Conservation (phyloP, 2,888 invertebrate genomes). For the Meghimatium bilineatum region DNA sequence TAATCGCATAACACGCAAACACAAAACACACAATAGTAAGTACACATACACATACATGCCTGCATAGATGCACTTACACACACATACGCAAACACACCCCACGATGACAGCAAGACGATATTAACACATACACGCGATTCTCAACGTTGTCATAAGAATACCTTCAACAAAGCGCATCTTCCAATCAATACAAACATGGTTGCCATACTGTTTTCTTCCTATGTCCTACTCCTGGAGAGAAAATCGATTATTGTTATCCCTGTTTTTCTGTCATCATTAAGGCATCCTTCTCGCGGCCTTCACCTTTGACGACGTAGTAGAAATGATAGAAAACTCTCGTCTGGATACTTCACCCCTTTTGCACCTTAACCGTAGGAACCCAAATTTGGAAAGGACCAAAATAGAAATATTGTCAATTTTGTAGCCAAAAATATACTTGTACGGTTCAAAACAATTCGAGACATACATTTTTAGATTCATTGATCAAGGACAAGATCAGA, state of each 20-base stretch:
- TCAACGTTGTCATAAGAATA: too few species aligned
- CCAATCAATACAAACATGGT: too few species aligned
- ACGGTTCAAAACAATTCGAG: too few species aligned
- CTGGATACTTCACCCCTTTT: background rate
- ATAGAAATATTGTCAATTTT: constrained; percentile 6
- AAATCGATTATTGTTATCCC: constrained; percentile 1
- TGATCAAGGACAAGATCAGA: too few species aligned
- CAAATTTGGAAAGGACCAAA: constrained; percentile 2
- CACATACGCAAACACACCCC: background rate
- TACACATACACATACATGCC: background rate
- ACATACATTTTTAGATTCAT: too few species aligned
- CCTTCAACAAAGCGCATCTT: too few species aligned
- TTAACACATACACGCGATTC: too few species aligned
- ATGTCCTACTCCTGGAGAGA: background rate
- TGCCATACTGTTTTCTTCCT: background rate
- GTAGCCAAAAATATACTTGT: background rate
- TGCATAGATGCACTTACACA: background rate
- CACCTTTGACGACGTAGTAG: background rate
- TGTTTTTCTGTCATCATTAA: constrained; percentile 1
- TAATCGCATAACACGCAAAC: too few species aligned
- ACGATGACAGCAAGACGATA: too few species aligned
- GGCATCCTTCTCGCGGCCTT: background rate
- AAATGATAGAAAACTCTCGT: background rate
- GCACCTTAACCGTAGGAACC: background rate
- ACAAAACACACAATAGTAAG: too few species aligned